Conservation (phyloP, 2,888 invertebrate species). For the Agriopis marginaria region DNA sequence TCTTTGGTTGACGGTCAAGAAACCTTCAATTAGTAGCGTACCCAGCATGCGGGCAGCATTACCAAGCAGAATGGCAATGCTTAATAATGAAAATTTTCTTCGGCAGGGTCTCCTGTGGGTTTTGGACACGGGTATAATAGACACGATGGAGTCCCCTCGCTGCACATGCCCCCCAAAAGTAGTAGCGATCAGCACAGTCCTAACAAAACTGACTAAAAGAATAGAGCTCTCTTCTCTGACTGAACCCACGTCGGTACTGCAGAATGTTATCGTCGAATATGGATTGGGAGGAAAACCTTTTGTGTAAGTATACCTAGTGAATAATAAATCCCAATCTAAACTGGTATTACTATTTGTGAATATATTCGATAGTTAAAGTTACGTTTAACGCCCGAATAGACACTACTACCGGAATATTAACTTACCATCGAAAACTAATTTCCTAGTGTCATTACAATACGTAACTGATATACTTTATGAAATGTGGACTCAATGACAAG, state of each 20-base stretch:
- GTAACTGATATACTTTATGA: conserved; percentile 19
- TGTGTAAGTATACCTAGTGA: conserved; percentile 70
- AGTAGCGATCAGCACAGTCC: conserved; percentile 86
- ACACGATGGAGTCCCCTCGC: conserved; percentile 88
- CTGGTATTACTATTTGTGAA: background rate
- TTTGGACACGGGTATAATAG: conserved; percentile 90
- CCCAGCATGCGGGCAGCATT: no score
- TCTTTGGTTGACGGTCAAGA: no score
- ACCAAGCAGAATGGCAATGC: background rate
- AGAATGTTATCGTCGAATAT: conserved; percentile 90
- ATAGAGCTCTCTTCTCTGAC: conserved; percentile 87
- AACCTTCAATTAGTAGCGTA: no score
- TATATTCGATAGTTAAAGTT: background rate
- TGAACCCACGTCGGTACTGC: conserved; percentile 87
- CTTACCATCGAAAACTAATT: conserved; percentile 10
- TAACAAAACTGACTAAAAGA: conserved; percentile 87
- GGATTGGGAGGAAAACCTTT: conserved; percentile 86
- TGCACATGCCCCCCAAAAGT: conserved; percentile 90
- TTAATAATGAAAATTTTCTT: background rate
- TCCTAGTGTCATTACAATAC: conserved; percentile 23
- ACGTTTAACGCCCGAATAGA: conserved; percentile 9
- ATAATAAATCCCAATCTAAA: background rate
- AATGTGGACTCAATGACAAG: conserved; percentile 18
- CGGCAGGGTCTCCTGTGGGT: conserved; percentile 89
- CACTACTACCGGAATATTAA: conserved; percentile 21